A percentile compares a stretch with the other conserved stretches of the same genome.
Conservation (phyloP, 2,888 invertebrate genomes). For the Therioaphis trifolii region DNA sequence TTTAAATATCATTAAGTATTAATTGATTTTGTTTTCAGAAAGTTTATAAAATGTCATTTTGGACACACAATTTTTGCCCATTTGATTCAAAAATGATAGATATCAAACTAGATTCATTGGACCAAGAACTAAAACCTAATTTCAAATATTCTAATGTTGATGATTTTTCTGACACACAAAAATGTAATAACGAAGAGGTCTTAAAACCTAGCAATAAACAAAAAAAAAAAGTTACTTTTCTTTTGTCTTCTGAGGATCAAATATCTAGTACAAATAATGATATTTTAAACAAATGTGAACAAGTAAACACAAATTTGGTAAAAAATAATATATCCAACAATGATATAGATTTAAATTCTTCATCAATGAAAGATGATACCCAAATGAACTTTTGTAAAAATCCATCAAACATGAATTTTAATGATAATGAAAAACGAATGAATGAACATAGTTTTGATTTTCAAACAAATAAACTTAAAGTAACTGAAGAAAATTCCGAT, state of each 20-base stretch:
- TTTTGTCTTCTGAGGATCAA: neutral
- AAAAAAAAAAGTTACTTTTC: neutral
- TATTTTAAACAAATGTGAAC: neutral
- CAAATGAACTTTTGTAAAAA: neutral
- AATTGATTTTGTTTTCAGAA: constrained; percentile 1
- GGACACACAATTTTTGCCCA: neutral
- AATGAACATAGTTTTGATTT: neutral
- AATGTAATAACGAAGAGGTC: neutral
- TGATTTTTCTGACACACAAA: neutral
- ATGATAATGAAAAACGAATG: neutral
- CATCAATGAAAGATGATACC: neutral
- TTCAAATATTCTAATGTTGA: neutral
- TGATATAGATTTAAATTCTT: neutral
- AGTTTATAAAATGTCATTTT: constrained; percentile 1
- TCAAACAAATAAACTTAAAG: constrained; percentile 13
- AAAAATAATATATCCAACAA: neutral
- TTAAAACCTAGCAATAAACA: neutral
- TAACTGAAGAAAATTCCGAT: neutral
- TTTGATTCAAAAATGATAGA: neutral
- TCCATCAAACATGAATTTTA: neutral
- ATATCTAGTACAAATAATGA: constrained; percentile 1
- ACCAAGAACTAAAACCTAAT: neutral
- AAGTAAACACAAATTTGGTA: neutral
- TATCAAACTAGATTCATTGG: neutral
- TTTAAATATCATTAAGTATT: neutral